Evolutionary conservation across 2,888 invertebrate genomes (phyloP).

Genomic region (Galerucella nymphaeae): DNA sequence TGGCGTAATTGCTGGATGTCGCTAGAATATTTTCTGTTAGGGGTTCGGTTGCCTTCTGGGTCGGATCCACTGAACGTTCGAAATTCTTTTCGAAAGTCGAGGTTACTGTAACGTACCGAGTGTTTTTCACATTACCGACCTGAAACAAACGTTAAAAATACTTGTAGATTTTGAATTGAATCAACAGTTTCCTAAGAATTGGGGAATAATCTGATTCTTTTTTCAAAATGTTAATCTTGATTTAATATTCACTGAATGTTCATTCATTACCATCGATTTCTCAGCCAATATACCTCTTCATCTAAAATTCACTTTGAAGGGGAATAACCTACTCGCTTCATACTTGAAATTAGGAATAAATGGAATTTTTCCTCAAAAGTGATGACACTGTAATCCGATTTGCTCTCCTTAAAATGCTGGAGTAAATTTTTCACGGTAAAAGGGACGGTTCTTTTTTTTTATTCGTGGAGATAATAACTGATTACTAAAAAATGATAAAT

Average conservation of each 20-base stretch:
- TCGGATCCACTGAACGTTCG: conserved; percentile 69
- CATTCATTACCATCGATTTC: conserved; percentile 19
- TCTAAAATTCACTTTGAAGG: conserved; percentile 28
- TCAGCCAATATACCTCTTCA: conserved; percentile 21
- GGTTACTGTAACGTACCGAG: conserved; percentile 88
- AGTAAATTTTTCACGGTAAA: conserved; percentile 23
- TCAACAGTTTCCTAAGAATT: too few relatives aligned
- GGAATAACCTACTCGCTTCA: conserved; percentile 25
- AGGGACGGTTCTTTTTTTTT: conserved; percentile 16
- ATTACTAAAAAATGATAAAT: conserved; percentile 34
- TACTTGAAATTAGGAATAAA: conserved; percentile 35
- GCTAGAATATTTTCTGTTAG: conserved; percentile 89
- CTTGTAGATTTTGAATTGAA: too few relatives aligned
- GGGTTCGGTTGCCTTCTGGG: conserved; percentile 75
- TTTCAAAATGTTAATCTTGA: neutral
- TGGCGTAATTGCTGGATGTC: conserved; percentile 78
- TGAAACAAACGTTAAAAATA: conserved; percentile 62
- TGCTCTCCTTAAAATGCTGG: conserved; percentile 27
- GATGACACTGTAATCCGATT: conserved; percentile 35
- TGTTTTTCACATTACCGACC: conserved; percentile 89
- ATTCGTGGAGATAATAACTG: conserved; percentile 22
- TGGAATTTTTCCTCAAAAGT: conserved; percentile 33
- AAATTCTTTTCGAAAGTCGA: conserved; percentile 86
- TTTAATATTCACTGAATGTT: conserved; percentile 6
- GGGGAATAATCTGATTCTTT: too few relatives aligned